Percentiles rank a stretch among this genome's conserved stretches.
These are phyloP conservation scores for Scaptomyza pallida DNA, from an alignment of 1,140 invertebrate species.

Conservation along the genomic window DNA sequence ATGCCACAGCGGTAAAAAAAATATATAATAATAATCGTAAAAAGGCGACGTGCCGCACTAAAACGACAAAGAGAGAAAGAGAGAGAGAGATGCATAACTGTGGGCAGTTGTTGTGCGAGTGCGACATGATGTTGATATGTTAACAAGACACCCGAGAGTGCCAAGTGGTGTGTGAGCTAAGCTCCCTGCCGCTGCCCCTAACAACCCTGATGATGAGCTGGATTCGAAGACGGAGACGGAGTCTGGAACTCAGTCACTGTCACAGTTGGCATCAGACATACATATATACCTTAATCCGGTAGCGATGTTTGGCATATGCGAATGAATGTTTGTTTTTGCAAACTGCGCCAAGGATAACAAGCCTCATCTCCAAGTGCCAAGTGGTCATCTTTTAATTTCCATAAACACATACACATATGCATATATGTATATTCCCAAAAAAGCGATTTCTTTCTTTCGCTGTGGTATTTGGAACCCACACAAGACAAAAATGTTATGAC, in stretches of 20 bases:
- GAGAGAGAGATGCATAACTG: constrained; percentile 44
- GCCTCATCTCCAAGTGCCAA: constrained; percentile 36
- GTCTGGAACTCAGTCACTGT: constrained; percentile 50
- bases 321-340: constrained; percentile 74
- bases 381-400: constrained; percentile 52
- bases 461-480: constrained; percentile 12
- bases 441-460: constrained; percentile 7
- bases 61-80: constrained; percentile 3
- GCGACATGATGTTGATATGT: constrained; percentile 83
- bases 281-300: constrained; percentile 64
- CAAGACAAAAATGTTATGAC: constrained; percentile 36
- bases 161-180: constrained; percentile 65
- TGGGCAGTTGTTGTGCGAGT: constrained; percentile 59
- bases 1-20: constrained; percentile 72
- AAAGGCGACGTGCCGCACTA: constrained; percentile 44
- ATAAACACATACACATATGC: constrained; percentile 33
- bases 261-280: constrained; percentile 66
- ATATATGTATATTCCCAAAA: neutral
- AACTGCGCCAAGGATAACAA: constrained; percentile 65
- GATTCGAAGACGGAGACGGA: constrained; percentile 1
- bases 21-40: constrained; percentile 82
- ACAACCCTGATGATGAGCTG: constrained; percentile 24
- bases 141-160: constrained; percentile 78
- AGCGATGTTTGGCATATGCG: constrained; percentile 72
- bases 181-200: neutral